Evolutionary conservation across 2,113 vertebrate species (phyloP).

Genomic region (Alethe diademata): DNA sequence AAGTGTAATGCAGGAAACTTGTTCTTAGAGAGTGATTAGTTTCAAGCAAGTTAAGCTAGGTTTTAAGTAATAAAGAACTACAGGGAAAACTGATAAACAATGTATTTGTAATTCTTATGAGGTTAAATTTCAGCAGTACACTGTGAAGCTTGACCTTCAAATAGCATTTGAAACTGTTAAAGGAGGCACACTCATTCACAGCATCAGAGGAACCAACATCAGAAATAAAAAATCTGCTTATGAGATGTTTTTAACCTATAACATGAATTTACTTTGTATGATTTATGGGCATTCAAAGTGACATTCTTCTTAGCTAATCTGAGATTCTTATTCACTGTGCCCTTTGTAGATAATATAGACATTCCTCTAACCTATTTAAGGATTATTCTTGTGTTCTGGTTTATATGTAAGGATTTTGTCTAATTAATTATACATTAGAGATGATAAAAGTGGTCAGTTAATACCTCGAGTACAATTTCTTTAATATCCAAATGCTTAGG

Average conservation of each 20-base stretch:
- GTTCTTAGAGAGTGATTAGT: not conserved
- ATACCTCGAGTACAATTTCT: not conserved
- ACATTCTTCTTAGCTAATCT: not conserved
- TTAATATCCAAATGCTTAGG: not conserved
- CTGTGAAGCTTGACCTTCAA: not conserved
- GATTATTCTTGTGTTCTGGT: not conserved
- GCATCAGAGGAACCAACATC: not conserved
- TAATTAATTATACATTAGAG: not conserved
- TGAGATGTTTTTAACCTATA: not conserved
- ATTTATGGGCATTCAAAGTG: not conserved
- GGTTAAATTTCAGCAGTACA: not conserved
- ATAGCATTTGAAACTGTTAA: not conserved
- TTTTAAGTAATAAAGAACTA: not conserved
- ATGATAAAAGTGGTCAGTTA: not conserved
- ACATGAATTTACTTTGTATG: not conserved
- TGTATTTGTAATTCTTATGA: not conserved
- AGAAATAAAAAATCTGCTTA: not conserved
- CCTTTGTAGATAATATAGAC: not conserved
- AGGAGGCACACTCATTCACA: not conserved
- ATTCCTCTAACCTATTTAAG: not conserved
- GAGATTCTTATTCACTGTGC: not conserved
- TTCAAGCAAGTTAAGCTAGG: not conserved
- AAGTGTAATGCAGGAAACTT: not conserved
- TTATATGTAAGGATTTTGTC: not conserved
- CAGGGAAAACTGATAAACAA: not conserved